Conservation (phyloP, 1,140 invertebrate genomes). For the Ceratitis capitata region DNA sequence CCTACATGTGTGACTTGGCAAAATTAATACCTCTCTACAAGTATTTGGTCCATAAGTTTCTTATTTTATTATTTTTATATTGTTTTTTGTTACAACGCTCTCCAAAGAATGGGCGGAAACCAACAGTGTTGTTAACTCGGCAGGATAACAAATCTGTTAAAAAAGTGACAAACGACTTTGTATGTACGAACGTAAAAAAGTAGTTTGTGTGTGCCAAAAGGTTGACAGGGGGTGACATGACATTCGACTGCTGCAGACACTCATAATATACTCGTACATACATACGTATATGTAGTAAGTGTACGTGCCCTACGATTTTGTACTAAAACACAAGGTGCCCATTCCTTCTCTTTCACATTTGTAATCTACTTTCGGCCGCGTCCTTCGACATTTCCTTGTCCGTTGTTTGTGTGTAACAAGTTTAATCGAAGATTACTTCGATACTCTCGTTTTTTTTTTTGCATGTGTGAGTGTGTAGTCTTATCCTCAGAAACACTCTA, state of each 20-base stretch:
- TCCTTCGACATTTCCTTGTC: conserved; percentile 17
- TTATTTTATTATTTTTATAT: conserved; percentile 53
- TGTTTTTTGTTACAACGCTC: conserved; percentile 45
- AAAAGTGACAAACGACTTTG: conserved; percentile 63
- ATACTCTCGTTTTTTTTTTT: background rate
- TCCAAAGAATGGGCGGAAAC: conserved; percentile 47
- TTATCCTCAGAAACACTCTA: background rate
- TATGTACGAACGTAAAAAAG: conserved; percentile 40
- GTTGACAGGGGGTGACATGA: conserved; percentile 40
- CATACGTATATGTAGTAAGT: too few species aligned
- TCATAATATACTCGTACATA: too few species aligned
- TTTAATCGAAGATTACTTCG: background rate
- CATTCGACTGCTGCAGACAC: background rate
- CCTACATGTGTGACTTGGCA: background rate
- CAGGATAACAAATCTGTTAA: conserved; percentile 66
- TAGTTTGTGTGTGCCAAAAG: conserved; percentile 36
- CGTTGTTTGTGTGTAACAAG: conserved; percentile 7
- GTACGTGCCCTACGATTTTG: background rate
- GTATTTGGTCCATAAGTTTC: too few species aligned
- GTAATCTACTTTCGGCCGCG: background rate
- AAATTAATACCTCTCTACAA: conserved; percentile 19
- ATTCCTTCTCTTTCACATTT: background rate
- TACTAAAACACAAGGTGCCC: background rate
- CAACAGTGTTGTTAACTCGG: conserved; percentile 58
- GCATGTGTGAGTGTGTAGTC: conserved; percentile 28